Conservation (phyloP, 2,113 vertebrate species). For the Eulacestoma nigropectus region DNA sequence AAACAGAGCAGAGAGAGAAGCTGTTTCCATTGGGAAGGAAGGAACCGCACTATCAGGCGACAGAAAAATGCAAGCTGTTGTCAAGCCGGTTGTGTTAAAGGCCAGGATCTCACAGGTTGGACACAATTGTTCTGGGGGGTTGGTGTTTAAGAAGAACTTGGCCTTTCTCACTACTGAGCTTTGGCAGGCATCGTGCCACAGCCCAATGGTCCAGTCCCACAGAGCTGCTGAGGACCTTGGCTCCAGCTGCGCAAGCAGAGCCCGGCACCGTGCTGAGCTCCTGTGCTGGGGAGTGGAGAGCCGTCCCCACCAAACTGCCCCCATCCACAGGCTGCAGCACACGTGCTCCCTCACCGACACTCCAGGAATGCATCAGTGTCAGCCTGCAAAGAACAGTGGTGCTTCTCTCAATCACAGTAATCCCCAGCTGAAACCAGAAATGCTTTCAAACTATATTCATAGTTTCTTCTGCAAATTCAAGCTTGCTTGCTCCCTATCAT, state of each 20-base stretch:
- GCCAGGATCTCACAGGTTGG: not conserved
- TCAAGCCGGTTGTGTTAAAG: not conserved
- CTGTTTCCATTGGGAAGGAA: not conserved
- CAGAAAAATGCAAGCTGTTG: not conserved
- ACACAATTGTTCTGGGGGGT: not conserved
- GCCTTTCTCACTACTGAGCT: not conserved
- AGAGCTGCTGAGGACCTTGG: not conserved
- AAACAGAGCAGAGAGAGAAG: not conserved
- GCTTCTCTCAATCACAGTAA: not conserved
- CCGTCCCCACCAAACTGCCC: not conserved
- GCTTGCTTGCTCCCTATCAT: not conserved
- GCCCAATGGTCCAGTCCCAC: not conserved
- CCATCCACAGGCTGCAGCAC: fast-evolving
- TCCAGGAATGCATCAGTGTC: fast-evolving
- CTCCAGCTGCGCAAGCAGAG: not conserved
- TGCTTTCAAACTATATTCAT: not conserved
- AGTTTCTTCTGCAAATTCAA: not conserved
- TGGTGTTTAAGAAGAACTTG: not conserved
- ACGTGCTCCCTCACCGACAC: fast-evolving
- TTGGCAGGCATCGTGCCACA: not conserved
- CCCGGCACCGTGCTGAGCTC: fast-evolving
- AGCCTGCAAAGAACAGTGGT: not conserved
- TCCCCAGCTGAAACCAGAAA: not conserved
- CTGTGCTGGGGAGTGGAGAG: not conserved
- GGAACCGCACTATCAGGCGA: not conserved